These are phyloP conservation scores for Nesometra sesokonis DNA, from an alignment of 35 echinoderm and acorn worm genomes.

Conservation along the genomic window DNA sequence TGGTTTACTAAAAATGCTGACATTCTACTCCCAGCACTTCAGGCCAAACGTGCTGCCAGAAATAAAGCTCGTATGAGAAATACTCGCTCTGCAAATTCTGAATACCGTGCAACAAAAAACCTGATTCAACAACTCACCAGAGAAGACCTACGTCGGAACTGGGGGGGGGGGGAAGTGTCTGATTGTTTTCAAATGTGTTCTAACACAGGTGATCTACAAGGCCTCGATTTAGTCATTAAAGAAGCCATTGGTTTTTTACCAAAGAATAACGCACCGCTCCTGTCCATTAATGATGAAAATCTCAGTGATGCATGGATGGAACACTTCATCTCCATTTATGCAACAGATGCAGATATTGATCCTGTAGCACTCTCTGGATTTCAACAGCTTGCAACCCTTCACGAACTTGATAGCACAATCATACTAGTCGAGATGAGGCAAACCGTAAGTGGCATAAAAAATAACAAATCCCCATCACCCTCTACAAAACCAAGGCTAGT, in stretches of 20 bases:
- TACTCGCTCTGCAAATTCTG: not conserved
- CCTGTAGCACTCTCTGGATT: no score
- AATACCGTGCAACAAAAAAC: conserved; percentile 4
- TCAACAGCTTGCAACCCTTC: no score
- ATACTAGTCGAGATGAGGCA: no score
- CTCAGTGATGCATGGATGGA: conserved; percentile 6
- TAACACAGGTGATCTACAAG: conserved; percentile 9
- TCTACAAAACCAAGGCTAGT: no score
- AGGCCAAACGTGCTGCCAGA: conserved; percentile 23
- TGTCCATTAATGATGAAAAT: not conserved
- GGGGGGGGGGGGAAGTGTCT: not conserved
- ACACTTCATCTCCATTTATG: conserved; percentile 11
- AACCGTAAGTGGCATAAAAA: no score
- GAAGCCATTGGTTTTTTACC: not conserved
- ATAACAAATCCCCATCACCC: no score
- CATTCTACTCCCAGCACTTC: conserved; percentile 11
- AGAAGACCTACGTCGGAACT: not conserved
- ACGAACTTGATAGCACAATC: no score
- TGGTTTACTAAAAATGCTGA: conserved; percentile 12
- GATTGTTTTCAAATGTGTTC: not conserved
- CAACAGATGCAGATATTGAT: not conserved
- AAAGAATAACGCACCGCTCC: conserved; percentile 3
- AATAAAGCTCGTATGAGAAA: not conserved
- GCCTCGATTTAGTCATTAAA: conserved; percentile 2
- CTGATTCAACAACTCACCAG: not conserved